These are phyloP conservation scores for Taxidea taxus DNA, from an alignment of 2,113 vertebrate species.

Conservation along the genomic window DNA sequence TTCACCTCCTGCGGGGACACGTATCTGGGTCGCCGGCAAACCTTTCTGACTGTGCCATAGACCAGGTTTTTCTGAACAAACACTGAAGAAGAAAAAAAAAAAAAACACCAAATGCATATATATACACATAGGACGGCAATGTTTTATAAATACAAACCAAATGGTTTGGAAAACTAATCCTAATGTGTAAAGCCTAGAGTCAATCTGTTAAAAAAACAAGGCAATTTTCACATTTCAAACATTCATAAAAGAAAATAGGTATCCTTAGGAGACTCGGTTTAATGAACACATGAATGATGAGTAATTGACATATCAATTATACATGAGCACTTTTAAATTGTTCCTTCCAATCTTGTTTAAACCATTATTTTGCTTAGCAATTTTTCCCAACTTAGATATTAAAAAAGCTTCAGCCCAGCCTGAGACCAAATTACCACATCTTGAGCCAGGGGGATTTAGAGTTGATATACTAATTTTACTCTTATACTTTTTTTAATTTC, in stretches of 20 bases:
- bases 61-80: conserved; percentile 89
- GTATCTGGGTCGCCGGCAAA: conserved; percentile 90
- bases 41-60: conserved; percentile 82
- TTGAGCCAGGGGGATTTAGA: conserved; percentile 38
- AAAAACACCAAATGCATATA: neutral
- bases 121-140: neutral
- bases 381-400: conserved; percentile 62
- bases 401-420: conserved; percentile 52
- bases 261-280: conserved; percentile 58
- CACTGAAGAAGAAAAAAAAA: conserved; percentile 69
- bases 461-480: conserved; percentile 49
- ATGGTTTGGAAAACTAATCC: conserved; percentile 46
- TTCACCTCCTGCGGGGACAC: conserved; percentile 89
- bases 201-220: conserved; percentile 59
- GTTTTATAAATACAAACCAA: conserved; percentile 66
- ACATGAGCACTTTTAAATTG: conserved; percentile 63
- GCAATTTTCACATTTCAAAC: conserved; percentile 61
- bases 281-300: conserved; percentile 71
- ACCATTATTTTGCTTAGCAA: conserved; percentile 67
- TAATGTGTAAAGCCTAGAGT: conserved; percentile 38
- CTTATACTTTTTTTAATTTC: neutral
- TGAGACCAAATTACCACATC: conserved; percentile 50
- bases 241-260: conserved; percentile 67
- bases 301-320: conserved; percentile 71
- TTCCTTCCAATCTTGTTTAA: conserved; percentile 64